Evolutionary conservation across 2,113 vertebrate species (phyloP), one percentile per base, ranked within the genome.

Genomic region (Progne subis): DNA sequence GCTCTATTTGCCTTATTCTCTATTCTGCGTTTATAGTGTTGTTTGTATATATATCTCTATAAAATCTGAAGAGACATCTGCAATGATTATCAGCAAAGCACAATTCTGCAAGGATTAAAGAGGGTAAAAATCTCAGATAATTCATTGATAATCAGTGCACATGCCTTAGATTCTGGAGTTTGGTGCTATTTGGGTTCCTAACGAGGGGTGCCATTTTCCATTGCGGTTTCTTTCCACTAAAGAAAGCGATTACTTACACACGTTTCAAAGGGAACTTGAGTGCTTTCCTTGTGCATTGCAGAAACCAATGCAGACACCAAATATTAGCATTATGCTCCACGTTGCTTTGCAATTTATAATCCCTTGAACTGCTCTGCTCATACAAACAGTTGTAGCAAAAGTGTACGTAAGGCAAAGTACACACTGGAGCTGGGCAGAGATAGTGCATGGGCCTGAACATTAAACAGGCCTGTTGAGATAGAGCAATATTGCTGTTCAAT

Each of bases 391-490:
- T 87, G 52, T 37, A 94, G 47, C 18, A 71, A 78, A 89, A 96
- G 25, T 68, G 18, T 63, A 50, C 8, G 4, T 82, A 71, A 94
- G 46, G 25, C 6, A 4, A 44, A 32, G 68, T 86, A 67, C 41
- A 50, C 14, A 37, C 6, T 81, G 87, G 56, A 92, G 95, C 84
- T 90, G 60, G 92, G 55, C 74, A 89, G 86, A 96, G 86, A 56
- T 57, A 79, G 61, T 88, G 23, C 3, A 14, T 59, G 60, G 34
- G 5, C 4, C 56, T 90, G 55, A 88, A 91, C 86, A 92, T 96
- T 95, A 96, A 95, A 94, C 61, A 95, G 77, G 70, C 32, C 80
- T 86, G 94, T 74, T 90, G 88, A 94, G 14, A 18, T 53, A 46
- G 69, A 96, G 82, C 14, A 88, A 46, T 50, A 78, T 31, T 91